These are phyloP conservation scores for Sepioteuthis lessoniana DNA, from an alignment of 2,888 invertebrate species.

Conservation along the genomic window DNA sequence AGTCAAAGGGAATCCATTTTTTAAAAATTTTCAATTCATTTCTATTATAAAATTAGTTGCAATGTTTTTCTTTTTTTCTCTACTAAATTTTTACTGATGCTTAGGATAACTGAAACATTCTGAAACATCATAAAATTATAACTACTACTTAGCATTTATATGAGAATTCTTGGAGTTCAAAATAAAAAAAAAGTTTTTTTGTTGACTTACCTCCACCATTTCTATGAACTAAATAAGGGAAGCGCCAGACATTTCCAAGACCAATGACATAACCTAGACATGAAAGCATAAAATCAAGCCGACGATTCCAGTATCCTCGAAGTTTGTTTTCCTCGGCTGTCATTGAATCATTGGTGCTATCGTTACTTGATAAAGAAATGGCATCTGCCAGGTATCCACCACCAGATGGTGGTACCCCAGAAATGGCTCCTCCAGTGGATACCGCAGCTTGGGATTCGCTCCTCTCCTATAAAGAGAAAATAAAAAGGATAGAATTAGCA, in stretches of 20 bases:
- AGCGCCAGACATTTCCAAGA: constrained; percentile 78
- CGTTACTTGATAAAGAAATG: constrained; percentile 64
- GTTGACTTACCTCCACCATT: constrained; percentile 72
- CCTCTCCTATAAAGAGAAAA: not conserved
- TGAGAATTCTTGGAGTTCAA: no score
- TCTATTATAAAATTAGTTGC: no score
- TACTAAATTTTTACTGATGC: no score
- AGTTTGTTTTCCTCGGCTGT: constrained; percentile 75
- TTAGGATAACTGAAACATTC: no score
- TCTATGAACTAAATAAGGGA: constrained; percentile 84
- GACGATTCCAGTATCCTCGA: constrained; percentile 77
- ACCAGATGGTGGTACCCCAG: constrained; percentile 57
- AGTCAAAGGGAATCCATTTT: no score
- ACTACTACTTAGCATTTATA: no score
- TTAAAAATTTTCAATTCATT: no score
- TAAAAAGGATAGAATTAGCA: not conserved
- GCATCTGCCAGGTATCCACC: constrained; percentile 64
- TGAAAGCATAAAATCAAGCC: constrained; percentile 79
- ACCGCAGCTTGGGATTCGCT: constrained; percentile 8
- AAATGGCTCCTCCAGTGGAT: not conserved
- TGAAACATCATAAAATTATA: no score
- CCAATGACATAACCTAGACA: constrained; percentile 80
- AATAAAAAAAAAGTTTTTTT: no score
- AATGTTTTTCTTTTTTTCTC: no score
- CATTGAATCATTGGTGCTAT: constrained; percentile 58